These are phyloP conservation scores for Albula glossodonta DNA, from an alignment of 2,113 vertebrate genomes.

Conservation along the genomic window DNA sequence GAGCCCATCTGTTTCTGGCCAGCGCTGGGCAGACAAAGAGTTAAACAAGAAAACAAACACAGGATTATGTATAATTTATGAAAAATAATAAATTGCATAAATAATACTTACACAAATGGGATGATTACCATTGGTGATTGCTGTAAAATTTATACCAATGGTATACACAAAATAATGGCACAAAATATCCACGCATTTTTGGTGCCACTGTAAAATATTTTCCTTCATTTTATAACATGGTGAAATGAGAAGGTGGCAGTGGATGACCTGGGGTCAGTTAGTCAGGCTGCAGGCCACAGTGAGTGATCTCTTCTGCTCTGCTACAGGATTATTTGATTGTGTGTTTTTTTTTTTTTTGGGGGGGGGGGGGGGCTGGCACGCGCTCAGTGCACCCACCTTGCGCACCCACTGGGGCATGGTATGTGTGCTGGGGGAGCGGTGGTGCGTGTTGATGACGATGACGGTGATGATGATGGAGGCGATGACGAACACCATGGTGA, in stretches of 20 bases:
- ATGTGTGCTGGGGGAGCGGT: constrained; percentile 81
- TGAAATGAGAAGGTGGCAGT: not conserved
- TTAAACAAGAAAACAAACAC: too few relatives aligned
- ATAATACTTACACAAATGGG: too few relatives aligned
- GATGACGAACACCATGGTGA: constrained; percentile 83
- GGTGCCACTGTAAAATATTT: too few relatives aligned
- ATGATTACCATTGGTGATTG: too few relatives aligned
- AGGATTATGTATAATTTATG: too few relatives aligned
- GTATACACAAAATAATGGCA: too few relatives aligned
- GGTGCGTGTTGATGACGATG: constrained; percentile 81
- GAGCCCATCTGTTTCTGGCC: too few relatives aligned
- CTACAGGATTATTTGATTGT: too few relatives aligned
- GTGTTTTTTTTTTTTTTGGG: not conserved
- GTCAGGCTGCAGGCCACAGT: not conserved
- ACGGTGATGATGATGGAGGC: constrained; percentile 80
- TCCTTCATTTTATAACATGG: not conserved
- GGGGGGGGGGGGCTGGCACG: not conserved
- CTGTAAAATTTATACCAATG: too few relatives aligned
- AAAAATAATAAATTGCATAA: too few relatives aligned
- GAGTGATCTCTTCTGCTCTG: not conserved
- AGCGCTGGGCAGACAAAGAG: too few relatives aligned
- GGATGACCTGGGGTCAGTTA: not conserved
- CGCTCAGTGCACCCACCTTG: constrained; percentile 65
- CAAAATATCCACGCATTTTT: too few relatives aligned
- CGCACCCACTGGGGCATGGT: constrained; percentile 79